Conservation (phyloP, 2,113 vertebrate genomes). For the Oxygymnocypris stewartii region DNA sequence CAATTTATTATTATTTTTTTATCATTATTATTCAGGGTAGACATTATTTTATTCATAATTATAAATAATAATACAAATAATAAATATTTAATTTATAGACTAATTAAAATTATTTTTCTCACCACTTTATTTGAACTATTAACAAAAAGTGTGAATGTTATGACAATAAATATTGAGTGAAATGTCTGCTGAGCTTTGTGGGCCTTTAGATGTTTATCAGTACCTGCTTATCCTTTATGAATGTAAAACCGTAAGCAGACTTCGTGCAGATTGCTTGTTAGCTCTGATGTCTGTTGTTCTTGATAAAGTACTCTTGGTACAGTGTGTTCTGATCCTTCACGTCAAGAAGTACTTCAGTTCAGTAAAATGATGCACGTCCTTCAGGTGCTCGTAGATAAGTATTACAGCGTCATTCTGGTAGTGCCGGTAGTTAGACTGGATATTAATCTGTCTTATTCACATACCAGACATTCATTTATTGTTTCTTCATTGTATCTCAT, state of each 20-base stretch:
- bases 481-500: neutral
- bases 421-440: neutral
- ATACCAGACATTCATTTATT: neutral
- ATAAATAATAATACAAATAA: neutral
- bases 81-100: neutral
- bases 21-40: too few species aligned
- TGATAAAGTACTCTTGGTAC: neutral
- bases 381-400: neutral
- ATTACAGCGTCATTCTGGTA: neutral
- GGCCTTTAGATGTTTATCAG: neutral
- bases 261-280: neutral
- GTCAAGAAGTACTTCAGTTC: neutral
- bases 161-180: neutral
- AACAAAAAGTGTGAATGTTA: neutral
- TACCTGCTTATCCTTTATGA: neutral
- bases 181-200: neutral
- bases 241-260: neutral
- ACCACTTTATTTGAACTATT: neutral
- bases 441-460: neutral
- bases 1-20: too few species aligned
- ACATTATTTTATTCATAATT: neutral
- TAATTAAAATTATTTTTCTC: neutral
- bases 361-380: neutral
- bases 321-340: neutral
- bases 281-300: neutral